Evolutionary conservation across 2,888 invertebrate species (phyloP), one percentile per base, ranked within the genome.

Genomic region (Lepidocyrtinus sp.): DNA sequence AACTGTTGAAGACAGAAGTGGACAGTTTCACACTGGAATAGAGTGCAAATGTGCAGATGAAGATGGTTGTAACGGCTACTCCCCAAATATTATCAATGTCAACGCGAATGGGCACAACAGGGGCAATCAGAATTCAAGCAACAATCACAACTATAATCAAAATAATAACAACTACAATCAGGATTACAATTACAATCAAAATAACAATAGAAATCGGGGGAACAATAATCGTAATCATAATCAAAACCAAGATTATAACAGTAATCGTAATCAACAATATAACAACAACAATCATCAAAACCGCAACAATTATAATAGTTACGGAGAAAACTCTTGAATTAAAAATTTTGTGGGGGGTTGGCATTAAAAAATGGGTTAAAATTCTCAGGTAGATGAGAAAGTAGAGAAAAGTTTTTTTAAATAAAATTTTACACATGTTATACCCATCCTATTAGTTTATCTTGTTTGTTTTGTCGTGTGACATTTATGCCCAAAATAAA

Each of bases 61-160:
- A 17, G 76, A 76, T 36, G 76, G 76, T 5, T 76, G 76, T n/a
- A 76, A 76, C 36, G 76, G 76, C 3, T 67, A 69, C n/a, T 9
- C 19, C 7, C 46, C 68, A 36, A 36, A 36, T 12, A 36, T 36
- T 12, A 36, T 36, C 5, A 36, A 36, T 12, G 12, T 36, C 12
- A 5, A 36, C 12, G 36, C 36, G 5, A 36, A 36, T 36, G n/a
- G n/a, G n/a, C n/a, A n/a, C n/a, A n/a, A n/a, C n/a, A n/a, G n/a
- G n/a, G n/a, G n/a, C n/a, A n/a, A n/a, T n/a, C n/a, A 36, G 36
- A 36, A 36, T 5, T 36, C 36, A 36, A n/a, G n/a, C 36, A 36
- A 36, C 36, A 36, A 36, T 36, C 12, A 36, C 36, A 36, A 36
- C 36, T 7, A 36, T 12, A 5, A 36, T 12, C 5, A 36, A 5